These are phyloP conservation scores for Crotalus helleri DNA, from an alignment of 2,113 vertebrate species.

Conservation along the genomic window DNA sequence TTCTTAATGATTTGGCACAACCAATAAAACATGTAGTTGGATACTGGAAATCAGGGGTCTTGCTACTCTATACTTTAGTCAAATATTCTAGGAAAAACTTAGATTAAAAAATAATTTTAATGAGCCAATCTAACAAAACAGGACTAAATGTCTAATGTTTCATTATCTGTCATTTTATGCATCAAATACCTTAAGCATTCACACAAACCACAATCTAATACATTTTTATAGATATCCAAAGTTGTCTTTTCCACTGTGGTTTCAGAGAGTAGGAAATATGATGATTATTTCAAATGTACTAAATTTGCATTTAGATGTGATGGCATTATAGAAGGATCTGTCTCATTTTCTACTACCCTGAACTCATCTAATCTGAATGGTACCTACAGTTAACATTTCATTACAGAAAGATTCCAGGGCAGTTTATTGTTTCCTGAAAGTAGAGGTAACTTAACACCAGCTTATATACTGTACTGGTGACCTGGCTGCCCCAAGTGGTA, in stretches of 20 bases:
- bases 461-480: not conserved
- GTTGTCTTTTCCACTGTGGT: conserved; percentile 6
- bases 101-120: conserved; percentile 14
- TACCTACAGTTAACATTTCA: not conserved
- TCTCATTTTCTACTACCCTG: not conserved
- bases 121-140: not conserved
- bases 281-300: conserved; percentile 37
- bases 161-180: conserved; percentile 37
- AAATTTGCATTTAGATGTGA: conserved; percentile 43
- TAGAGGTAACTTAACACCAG: not conserved
- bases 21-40: not conserved
- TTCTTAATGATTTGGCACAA: not conserved
- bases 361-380: not conserved
- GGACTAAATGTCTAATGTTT: conserved; percentile 1
- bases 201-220: conserved; percentile 17
- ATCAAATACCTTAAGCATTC: conserved; percentile 21
- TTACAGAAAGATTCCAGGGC: not conserved
- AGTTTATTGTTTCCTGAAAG: not conserved
- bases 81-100: not conserved
- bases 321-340: not conserved
- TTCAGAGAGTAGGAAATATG: conserved; percentile 9
- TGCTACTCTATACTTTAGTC: not conserved
- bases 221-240: conserved; percentile 45
- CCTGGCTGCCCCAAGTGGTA: not conserved
- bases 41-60: not conserved